These are phyloP conservation scores for Nipponacmea schrenckii DNA, from an alignment of 2,888 invertebrate species.

Conservation along the genomic window DNA sequence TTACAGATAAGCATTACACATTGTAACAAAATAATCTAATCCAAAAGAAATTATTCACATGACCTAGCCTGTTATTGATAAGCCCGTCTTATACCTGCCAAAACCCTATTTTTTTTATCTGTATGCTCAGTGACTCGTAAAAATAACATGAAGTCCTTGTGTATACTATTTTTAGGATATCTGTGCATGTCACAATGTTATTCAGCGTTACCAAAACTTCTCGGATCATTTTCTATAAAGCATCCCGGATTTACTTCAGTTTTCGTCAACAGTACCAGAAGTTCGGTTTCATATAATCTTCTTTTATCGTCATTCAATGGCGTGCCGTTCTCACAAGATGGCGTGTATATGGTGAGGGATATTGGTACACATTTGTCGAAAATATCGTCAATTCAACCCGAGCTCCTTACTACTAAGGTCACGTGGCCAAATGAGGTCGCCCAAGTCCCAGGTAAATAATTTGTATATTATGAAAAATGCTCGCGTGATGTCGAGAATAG, in stretches of 20 bases:
- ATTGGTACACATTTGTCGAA: constrained; percentile 30
- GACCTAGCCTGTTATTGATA: no score
- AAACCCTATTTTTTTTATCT: no score
- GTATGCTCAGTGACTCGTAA: no score
- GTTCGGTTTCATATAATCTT: constrained; percentile 27
- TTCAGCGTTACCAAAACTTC: background rate
- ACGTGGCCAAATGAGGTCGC: constrained; percentile 43
- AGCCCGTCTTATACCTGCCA: no score
- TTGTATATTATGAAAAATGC: constrained; percentile 14
- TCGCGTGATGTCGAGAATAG: no score
- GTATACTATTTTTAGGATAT: no score
- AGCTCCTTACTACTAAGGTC: constrained; percentile 31
- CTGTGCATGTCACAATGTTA: no score
- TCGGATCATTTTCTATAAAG: constrained; percentile 19
- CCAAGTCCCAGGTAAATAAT: constrained; percentile 34
- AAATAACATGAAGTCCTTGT: no score
- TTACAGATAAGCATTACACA: no score
- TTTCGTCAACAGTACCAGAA: background rate
- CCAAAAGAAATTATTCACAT: no score
- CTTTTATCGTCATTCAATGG: constrained; percentile 38
- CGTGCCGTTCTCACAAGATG: constrained; percentile 32
- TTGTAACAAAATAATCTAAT: no score
- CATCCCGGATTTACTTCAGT: constrained; percentile 23
- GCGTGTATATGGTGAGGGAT: constrained; percentile 31
- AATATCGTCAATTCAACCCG: constrained; percentile 28